phyloP scores from a whole-genome alignment of 2,888 invertebrate species.

The Troglohyphantes excavatus region DNA sequence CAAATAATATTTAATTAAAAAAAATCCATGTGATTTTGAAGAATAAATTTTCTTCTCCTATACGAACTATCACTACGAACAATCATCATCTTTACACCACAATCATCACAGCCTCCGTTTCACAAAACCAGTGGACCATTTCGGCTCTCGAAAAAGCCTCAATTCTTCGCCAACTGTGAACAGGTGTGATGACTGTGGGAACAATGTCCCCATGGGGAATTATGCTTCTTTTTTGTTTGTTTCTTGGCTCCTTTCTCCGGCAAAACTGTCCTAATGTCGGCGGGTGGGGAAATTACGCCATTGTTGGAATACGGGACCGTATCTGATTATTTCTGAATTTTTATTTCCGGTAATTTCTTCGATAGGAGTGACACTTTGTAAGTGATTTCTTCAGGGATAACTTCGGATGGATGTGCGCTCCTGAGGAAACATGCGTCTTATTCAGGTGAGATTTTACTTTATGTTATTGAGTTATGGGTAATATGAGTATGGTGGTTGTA shows the following conservation, averaged over 20 bases:
- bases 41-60: too few species aligned
- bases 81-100: too few species aligned
- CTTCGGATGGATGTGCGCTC: not conserved
- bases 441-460: constrained; percentile 2
- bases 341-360: constrained; percentile 30
- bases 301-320: constrained; percentile 52
- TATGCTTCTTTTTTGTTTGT: constrained; percentile 39
- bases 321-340: constrained; percentile 63
- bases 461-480: too few species aligned
- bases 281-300: constrained; percentile 69
- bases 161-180: constrained; percentile 45
- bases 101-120: too few species aligned
- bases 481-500: too few species aligned
- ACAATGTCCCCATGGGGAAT: constrained; percentile 58
- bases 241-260: constrained; percentile 18
- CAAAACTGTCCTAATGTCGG: constrained; percentile 53
- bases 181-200: constrained; percentile 3
- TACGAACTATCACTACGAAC: too few species aligned
- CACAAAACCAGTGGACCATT: constrained; percentile 31
- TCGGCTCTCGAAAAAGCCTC: not conserved
- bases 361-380: constrained; percentile 18
- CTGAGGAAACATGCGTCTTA: not conserved
- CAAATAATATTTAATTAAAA: too few species aligned
- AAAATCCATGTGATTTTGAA: too few species aligned
- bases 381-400: not conserved